Base-by-base conservation (phyloP, 1,140 invertebrate species). In the Frieseomelitta varia region DNA sequence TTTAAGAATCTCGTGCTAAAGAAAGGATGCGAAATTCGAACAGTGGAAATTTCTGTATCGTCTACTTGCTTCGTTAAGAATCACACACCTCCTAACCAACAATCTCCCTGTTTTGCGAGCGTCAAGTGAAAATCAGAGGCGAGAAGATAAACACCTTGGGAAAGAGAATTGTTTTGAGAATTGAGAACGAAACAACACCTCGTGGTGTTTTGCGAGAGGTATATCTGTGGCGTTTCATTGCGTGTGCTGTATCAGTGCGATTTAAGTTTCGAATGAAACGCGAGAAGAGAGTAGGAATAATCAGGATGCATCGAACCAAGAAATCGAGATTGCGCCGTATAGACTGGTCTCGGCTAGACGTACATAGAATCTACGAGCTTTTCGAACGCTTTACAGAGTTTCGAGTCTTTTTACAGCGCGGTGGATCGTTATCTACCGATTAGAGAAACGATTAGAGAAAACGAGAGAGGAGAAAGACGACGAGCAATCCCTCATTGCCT, bases 331-430 rank as follows among this genome's bases (percentile, higher is more conserved):
- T 8, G 12, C 39, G n/a, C 21, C 4, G 8, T 8, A 11, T 14
- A 39, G 11, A 10, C 8, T 21, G n/a, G n/a, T 53, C 71, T 12
- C 4, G 30, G 19, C 8, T 55, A n/a, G 19, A 55, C 39, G 19
- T 51, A 67, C 4, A 39, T 58, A 58, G 58, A 19, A n/a, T 56
- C 11, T 51, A 34, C 58, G 55, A 75, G 76, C 80, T 80, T 88
- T 81, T 85, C 65, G 79, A 82, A 34, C 27, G 81, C 72, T 79
- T 78, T 79, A 79, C 68, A 81, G 15, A 72, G 56, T 85, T 86
- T 81, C 63, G 77, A 88, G 69, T 77, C 34, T 51, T 84, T 76
- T 73, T 67, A 81, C 67, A 85, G 63, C 51, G 53, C 47, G 56
- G 56, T 24, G 55, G 34, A 63, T 61, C 2, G 19, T 24, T 63